phyloP scores from a whole-genome alignment of 2,888 invertebrate species.

The Synergus laeviventris region DNA sequence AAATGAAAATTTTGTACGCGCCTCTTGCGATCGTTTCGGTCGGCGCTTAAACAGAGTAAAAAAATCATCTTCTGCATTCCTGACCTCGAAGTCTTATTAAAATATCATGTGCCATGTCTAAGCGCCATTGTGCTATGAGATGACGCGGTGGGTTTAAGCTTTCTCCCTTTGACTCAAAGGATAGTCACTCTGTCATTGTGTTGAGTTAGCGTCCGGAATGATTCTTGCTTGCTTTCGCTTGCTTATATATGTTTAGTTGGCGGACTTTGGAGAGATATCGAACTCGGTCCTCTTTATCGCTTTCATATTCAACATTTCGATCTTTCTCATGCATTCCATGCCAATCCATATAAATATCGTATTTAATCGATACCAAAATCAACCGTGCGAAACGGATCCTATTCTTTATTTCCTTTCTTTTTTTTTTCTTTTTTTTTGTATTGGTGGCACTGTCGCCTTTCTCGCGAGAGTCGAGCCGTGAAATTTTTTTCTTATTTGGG shows the following conservation, averaged over 20 bases:
- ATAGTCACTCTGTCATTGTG: slow-evolving; percentile 62
- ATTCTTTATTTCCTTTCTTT: not conserved
- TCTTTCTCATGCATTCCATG: slow-evolving; percentile 4
- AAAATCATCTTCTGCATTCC: slow-evolving; percentile 29
- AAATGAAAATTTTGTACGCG: slow-evolving; percentile 46
- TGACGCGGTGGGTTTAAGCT: slow-evolving; percentile 58
- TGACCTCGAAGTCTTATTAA: slow-evolving; percentile 54
- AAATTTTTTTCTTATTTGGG: not conserved
- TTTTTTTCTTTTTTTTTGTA: too few relatives aligned
- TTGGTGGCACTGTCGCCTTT: not conserved
- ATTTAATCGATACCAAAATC: slow-evolving; percentile 9
- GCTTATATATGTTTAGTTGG: slow-evolving; percentile 16
- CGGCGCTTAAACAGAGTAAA: not conserved
- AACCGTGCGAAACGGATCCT: not conserved
- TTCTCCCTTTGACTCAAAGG: slow-evolving; percentile 57
- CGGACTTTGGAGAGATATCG: slow-evolving; percentile 8
- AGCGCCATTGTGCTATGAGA: slow-evolving; percentile 53
- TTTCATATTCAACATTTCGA: slow-evolving; percentile 30
- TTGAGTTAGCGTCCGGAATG: slow-evolving; percentile 41
- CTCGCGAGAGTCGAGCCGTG: not conserved
- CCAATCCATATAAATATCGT: slow-evolving; percentile 21
- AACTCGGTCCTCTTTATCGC: slow-evolving; percentile 19
- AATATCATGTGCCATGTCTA: slow-evolving; percentile 56
- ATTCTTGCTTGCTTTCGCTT: slow-evolving; percentile 20
- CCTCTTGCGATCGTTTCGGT: slow-evolving; percentile 16